Base-by-base conservation (phyloP, 2,888 invertebrate species). In the Drosophila macrothrix region DNA sequence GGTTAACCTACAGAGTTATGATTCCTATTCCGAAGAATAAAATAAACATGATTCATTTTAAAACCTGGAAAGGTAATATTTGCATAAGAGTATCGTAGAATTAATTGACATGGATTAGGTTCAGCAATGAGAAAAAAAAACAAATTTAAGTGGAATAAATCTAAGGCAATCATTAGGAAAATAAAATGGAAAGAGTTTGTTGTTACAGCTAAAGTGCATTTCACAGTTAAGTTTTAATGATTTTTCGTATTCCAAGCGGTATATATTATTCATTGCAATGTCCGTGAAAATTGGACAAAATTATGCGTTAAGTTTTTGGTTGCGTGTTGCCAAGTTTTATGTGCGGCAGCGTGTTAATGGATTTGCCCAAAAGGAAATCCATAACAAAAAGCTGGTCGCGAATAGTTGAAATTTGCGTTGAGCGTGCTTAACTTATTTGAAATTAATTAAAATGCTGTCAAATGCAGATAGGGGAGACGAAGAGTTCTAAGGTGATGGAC, bases 391-490 rank as follows among this genome's bases (percentile, higher is more conserved):
- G 59, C n/a, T 60, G 50, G 55, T 56, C 53, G 67, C 53, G 65
- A 87, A 62, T 71, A 74, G 81, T 77, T 63, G 58, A 55, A 74
- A 71, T 70, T 76, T 73, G 53, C 43, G 58, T 55, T 43, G 31
- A 60, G 54, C 43, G 55, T 71, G 64, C 58, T 68, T 16, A 33
- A 64, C 66, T 65, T 53, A 82, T 82, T 80, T 70, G 67, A 74
- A 70, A 82, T 86, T 86, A 89, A 89, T 86, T 86, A 89, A 87
- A 82, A 86, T 75, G 56, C 84, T 86, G 85, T 87, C 89, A 86
- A 41, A 43, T 43, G 52, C 89, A 86, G 76, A 54, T 59, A n/a
- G 43, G 55, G 43, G 49, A 59, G 53, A n/a, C 39, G 29, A 29
- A 52, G 65, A 25, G 53, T 43, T 50, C 49, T 62, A 33, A 58